Conservation (phyloP, 2,888 invertebrate genomes). For the Cheiracanthium punctorium region DNA sequence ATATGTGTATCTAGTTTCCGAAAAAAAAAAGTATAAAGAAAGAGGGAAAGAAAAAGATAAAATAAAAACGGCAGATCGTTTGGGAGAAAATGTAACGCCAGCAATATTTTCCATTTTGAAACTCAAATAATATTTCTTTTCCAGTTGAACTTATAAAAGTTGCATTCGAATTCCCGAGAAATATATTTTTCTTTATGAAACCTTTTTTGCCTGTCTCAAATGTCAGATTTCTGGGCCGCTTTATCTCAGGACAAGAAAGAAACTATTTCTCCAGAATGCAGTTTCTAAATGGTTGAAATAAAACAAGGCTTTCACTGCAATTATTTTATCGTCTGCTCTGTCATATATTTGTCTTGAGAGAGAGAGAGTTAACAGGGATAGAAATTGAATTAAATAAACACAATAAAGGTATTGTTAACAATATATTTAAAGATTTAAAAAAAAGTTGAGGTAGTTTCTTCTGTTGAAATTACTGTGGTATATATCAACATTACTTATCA, state of each 20-base stretch:
- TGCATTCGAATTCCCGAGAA: not conserved
- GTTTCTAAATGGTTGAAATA: not conserved
- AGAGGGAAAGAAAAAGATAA: not conserved
- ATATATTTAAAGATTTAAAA: no score
- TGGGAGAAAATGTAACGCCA: slow-evolving; percentile 1
- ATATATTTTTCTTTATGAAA: not conserved
- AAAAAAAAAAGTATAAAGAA: not conserved
- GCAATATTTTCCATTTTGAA: slow-evolving; percentile 17
- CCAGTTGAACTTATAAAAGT: slow-evolving; percentile 17
- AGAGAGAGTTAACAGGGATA: no score
- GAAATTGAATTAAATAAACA: no score
- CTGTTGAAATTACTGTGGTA: no score
- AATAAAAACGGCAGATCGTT: not conserved
- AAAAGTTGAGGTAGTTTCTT: no score
- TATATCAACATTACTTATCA: no score
- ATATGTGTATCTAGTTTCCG: slow-evolving; percentile 5
- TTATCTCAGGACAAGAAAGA: not conserved
- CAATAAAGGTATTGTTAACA: no score
- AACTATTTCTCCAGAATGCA: not conserved
- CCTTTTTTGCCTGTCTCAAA: slow-evolving; percentile 7
- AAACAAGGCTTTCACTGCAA: not conserved
- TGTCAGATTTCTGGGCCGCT: slow-evolving; percentile 1
- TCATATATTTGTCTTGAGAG: not conserved
- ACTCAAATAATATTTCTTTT: slow-evolving; percentile 17
- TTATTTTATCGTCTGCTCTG: not conserved